Evolutionary conservation across 2,113 vertebrate species (phyloP), one percentile per base, ranked within the genome.

Genomic region (Thomomys bottae): DNA sequence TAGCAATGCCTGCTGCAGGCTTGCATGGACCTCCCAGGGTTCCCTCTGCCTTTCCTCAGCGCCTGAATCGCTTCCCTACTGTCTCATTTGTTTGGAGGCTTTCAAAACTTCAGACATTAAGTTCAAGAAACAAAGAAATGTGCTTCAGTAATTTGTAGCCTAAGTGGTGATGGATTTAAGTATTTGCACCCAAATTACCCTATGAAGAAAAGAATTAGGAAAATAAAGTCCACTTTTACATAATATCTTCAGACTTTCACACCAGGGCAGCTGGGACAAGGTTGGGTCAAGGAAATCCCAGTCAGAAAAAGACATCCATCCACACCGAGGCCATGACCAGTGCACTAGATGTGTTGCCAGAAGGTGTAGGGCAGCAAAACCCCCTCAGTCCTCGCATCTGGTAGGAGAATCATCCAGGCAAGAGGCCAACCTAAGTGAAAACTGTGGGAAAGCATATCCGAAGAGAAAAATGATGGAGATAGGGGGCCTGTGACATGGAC

Each of bases 81-180:
- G 0, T 30, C 49, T 83, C 34, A 42, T 21, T 34, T 67, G 11
- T 7, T 93, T 89, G 49, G 72, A 75, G 66, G 78, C 5, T 75
- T 88, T 8, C 1, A 45, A 20, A 8, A 17, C 59, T 17, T 90
- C 68, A 77, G 0, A 5, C 64, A 64, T 68, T 42, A 90, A 81
- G 32, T 8, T 68, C 12, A 84, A 42, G 11, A 76, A 84, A 73
- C 15, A 42, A 75, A 32, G 40, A 36, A 84, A 20, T 61, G 1
- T 1, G n/a, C 12, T 80, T 57, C 20, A 8, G 0, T 79, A 92
- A 66, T 8, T 72, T 32, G 12, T 12, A 82, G 10, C 6, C 34
- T 77, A 17, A 82, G 17, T 78, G 59, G 63, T 87, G 64, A 54
- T 80, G 18, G 6, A 17, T 75, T 89, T 68, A 66, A 78, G 67